Evolutionary conservation across 2,113 vertebrate species (phyloP).

Genomic region (Daboia siamensis): DNA sequence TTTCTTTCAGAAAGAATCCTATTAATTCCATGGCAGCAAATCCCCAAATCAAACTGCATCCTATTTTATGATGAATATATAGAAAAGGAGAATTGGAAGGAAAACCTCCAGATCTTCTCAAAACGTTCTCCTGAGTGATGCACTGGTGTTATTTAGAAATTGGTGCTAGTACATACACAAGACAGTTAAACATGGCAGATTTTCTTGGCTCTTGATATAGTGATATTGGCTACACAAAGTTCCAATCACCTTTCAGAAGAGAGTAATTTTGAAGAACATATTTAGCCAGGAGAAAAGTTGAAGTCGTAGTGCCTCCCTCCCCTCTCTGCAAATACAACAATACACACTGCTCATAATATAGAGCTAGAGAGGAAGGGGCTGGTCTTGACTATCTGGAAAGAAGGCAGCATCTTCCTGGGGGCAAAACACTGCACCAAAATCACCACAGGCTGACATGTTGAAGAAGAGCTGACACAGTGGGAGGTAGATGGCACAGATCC

Average conservation of each 20-base stretch:
- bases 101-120: background rate
- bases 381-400: background rate
- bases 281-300: background rate
- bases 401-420: background rate
- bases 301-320: background rate
- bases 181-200: background rate
- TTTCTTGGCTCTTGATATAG: background rate
- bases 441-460: background rate
- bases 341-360: background rate
- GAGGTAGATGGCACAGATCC: slow-evolving; percentile 20
- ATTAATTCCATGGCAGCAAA: background rate
- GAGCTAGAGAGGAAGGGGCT: background rate
- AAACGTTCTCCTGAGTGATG: background rate
- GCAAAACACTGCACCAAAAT: background rate
- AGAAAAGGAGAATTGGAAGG: background rate
- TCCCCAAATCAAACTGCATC: background rate
- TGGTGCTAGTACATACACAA: background rate
- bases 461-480: background rate
- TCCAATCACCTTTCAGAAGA: background rate
- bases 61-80: background rate
- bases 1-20: background rate
- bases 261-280: background rate
- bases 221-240: background rate
- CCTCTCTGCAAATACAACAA: background rate
- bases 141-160: background rate